Evolutionary conservation across 2,113 vertebrate genomes (phyloP).

Genomic region (Melierax canorus): DNA sequence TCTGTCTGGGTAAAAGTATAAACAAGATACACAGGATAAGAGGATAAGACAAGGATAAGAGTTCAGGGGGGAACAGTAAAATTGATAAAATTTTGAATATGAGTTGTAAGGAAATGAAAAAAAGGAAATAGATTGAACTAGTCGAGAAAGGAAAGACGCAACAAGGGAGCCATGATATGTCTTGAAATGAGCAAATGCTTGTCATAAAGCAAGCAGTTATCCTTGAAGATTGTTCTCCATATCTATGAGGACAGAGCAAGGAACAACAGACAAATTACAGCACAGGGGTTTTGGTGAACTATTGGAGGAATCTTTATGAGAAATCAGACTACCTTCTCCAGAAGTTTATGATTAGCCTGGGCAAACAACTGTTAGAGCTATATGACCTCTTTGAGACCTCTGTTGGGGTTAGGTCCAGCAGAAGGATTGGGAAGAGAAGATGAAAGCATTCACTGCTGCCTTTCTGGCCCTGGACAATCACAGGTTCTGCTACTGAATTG

Average conservation of each 20-base stretch:
- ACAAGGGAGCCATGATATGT: background rate
- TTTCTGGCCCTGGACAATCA: background rate
- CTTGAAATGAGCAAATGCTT: conserved; percentile 6
- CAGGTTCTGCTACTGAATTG: background rate
- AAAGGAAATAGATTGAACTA: background rate
- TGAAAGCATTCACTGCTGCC: background rate
- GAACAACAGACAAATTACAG: background rate
- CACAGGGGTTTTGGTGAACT: background rate
- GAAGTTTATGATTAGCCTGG: background rate
- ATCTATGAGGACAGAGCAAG: background rate
- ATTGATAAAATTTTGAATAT: background rate
- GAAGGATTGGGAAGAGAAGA: background rate
- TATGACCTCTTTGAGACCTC: background rate
- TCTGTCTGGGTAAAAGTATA: background rate
- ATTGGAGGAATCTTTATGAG: background rate
- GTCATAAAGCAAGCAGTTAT: background rate
- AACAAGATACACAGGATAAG: background rate
- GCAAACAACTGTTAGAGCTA: background rate
- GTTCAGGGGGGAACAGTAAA: background rate
- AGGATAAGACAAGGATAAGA: background rate
- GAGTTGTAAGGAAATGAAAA: background rate
- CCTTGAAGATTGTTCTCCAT: background rate
- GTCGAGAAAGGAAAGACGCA: background rate
- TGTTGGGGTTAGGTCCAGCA: background rate
- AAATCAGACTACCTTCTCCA: background rate